Conservation (phyloP, 2,113 vertebrate genomes). For the Sclerurus mexicanus region DNA sequence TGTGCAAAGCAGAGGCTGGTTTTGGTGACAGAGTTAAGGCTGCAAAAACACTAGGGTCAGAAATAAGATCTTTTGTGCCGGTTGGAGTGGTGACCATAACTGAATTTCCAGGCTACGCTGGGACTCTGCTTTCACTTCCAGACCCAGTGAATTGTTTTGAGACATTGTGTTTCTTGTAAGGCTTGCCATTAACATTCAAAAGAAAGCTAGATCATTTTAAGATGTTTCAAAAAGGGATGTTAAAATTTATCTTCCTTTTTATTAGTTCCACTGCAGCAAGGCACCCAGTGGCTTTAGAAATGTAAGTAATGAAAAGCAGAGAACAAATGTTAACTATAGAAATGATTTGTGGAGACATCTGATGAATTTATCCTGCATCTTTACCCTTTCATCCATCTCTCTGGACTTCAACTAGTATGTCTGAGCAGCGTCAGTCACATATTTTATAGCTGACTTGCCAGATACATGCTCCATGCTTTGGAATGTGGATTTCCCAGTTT, state of each 20-base stretch:
- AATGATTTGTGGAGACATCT: slow-evolving; percentile 56
- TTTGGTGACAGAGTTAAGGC: neutral
- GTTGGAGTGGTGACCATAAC: neutral
- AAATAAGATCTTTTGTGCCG: neutral
- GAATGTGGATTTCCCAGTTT: slow-evolving; percentile 42
- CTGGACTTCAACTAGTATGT: neutral
- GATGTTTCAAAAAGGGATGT: slow-evolving; percentile 41
- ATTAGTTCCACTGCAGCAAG: slow-evolving; percentile 33
- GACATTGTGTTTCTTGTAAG: neutral
- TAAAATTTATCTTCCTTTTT: slow-evolving; percentile 58
- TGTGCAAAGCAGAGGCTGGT: neutral
- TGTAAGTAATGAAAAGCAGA: slow-evolving; percentile 50
- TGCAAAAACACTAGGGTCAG: neutral
- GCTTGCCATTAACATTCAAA: slow-evolving; percentile 22
- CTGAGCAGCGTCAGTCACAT: neutral
- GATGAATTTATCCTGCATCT: slow-evolving; percentile 53
- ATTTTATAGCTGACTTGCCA: neutral
- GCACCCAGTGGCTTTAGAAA: slow-evolving; percentile 44
- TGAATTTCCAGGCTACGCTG: neutral
- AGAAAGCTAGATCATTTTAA: slow-evolving; percentile 44
- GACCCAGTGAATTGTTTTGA: neutral
- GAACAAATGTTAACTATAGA: slow-evolving; percentile 35
- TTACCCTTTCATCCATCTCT: slow-evolving; percentile 42
- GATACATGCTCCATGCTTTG: neutral
- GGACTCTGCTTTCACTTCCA: neutral